These are phyloP conservation scores for Pelodiscus sinensis DNA, from an alignment of 2,113 vertebrate genomes.

Conservation along the genomic window DNA sequence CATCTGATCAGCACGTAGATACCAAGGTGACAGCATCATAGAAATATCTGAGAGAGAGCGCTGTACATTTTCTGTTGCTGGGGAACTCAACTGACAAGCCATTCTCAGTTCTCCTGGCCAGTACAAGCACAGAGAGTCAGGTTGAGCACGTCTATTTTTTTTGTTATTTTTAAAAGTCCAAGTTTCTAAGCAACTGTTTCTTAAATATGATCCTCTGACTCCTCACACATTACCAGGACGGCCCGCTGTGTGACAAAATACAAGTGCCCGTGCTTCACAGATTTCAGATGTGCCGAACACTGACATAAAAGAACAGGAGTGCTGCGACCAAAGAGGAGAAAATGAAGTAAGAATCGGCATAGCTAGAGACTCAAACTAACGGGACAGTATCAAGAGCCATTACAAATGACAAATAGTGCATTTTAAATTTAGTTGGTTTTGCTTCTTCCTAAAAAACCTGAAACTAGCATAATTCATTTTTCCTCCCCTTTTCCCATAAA, in stretches of 20 bases:
- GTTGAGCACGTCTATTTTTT: neutral
- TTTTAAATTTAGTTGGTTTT: slow-evolving; percentile 36
- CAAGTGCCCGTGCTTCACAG: slow-evolving; percentile 23
- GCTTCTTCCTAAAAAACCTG: slow-evolving; percentile 38
- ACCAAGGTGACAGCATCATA: neutral
- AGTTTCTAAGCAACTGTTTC: neutral
- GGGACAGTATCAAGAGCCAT: neutral
- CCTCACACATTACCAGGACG: neutral
- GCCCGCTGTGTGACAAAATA: neutral
- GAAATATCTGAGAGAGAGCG: neutral
- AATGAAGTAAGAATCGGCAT: neutral
- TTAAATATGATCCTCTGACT: neutral
- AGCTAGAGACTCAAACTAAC: neutral
- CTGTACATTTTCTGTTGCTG: rapidly evolving
- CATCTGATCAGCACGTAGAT: neutral
- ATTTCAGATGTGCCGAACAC: neutral
- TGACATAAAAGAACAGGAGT: neutral
- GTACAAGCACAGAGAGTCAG: neutral
- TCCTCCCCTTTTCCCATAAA: neutral
- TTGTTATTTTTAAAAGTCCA: neutral
- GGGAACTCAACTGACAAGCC: neutral
- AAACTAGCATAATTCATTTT: neutral
- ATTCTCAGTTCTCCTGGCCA: rapidly evolving
- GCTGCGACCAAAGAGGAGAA: neutral
- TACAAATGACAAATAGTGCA: neutral